A percentile compares a stretch with the other conserved stretches of the same genome.
phyloP scores from a whole-genome alignment of 2,797 vertebrate genomes.

The Gymnoscopelus microlampas region DNA sequence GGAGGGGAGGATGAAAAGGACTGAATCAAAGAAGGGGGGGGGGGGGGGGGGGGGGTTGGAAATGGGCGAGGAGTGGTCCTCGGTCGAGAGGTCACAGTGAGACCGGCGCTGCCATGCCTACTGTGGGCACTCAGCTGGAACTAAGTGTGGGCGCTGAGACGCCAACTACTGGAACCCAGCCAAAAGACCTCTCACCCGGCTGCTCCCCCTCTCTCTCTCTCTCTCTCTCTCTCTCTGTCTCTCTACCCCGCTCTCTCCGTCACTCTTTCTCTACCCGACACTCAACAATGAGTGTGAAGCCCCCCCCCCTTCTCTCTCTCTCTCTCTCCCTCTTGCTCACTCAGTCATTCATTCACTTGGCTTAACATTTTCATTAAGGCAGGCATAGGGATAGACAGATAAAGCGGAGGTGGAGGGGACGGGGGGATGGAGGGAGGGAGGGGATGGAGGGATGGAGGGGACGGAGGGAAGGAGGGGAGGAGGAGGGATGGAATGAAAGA shows the following conservation, averaged over 20 bases:
- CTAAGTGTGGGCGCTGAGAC: constrained; percentile 81
- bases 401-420: background rate
- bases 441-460: constrained; percentile 13
- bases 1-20: constrained; percentile 51
- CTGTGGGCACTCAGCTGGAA: constrained; percentile 82
- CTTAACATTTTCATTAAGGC: constrained; percentile 80
- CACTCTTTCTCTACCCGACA: constrained; percentile 35
- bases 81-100: constrained; percentile 76
- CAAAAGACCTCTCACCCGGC: constrained; percentile 78
- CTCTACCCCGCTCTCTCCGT: constrained; percentile 20
- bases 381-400: constrained; percentile 29
- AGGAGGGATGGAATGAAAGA: constrained; percentile 13
- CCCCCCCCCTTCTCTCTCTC: constrained; percentile 33
- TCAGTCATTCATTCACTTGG: constrained; percentile 62
- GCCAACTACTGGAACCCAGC: constrained; percentile 76
- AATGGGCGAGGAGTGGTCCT: constrained; percentile 78
- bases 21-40: constrained; percentile 67
- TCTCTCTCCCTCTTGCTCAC: constrained; percentile 25
- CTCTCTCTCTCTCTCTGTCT: constrained; percentile 33
- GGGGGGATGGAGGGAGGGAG: constrained; percentile 10
- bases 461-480: constrained; percentile 15
- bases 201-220: constrained; percentile 59
- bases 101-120: constrained; percentile 72
- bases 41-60: constrained; percentile 66
- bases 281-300: constrained; percentile 62